phyloP scores from a whole-genome alignment of 2,797 vertebrate species.

The Tarsius wallacei region DNA sequence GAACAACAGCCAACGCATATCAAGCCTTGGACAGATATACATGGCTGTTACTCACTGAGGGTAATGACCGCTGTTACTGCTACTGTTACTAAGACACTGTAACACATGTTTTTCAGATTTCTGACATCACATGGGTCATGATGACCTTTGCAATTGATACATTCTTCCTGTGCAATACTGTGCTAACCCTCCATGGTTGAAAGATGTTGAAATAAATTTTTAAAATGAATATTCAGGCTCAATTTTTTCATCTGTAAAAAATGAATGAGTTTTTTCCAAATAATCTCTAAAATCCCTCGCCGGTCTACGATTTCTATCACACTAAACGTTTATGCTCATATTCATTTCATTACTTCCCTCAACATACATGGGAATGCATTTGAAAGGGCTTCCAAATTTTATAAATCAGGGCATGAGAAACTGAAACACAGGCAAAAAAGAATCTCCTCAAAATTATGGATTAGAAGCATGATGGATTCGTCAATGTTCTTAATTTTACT shows the following conservation, averaged over 20 bases:
- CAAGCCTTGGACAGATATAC: not conserved
- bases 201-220: not conserved
- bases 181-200: not conserved
- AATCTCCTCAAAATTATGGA: not conserved
- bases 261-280: not conserved
- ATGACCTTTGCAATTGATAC: not conserved
- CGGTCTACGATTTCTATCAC: not conserved
- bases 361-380: not conserved
- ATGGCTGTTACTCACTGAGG: not conserved
- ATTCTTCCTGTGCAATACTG: not conserved
- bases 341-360: not conserved
- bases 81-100: not conserved
- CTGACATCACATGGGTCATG: not conserved
- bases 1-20: not conserved
- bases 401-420: not conserved
- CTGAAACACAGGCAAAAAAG: not conserved
- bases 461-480: not conserved
- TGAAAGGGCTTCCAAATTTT: constrained; percentile 36
- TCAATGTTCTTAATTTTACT: not conserved
- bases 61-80: too few species aligned
- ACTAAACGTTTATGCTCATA: not conserved
- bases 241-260: not conserved
- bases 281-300: not conserved
- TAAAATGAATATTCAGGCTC: not conserved
- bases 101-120: not conserved